Evolutionary conservation across 2,888 invertebrate genomes (phyloP).

Genomic region (Apotomis betuletana): DNA sequence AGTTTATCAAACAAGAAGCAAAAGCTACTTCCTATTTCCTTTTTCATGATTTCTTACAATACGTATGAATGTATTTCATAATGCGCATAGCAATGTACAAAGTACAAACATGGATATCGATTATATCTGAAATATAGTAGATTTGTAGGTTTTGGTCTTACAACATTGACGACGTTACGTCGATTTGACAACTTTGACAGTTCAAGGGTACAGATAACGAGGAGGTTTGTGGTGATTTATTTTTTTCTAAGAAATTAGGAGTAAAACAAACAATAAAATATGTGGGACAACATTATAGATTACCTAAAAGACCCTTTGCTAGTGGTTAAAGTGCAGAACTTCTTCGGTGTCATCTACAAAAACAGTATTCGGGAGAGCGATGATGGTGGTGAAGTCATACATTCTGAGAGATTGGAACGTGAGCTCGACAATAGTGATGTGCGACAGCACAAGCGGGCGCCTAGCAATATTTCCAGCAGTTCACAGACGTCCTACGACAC

Average conservation of each 20-base stretch:
- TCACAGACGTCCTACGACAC: slow-evolving; percentile 73
- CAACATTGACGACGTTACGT: slow-evolving; percentile 6
- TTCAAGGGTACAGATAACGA: slow-evolving; percentile 5
- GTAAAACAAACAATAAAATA: slow-evolving; percentile 46
- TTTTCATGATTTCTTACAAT: too few relatives aligned
- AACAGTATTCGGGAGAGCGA: slow-evolving; percentile 58
- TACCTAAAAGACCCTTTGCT: slow-evolving; percentile 89
- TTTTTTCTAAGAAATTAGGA: slow-evolving; percentile 13
- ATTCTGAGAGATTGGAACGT: slow-evolving; percentile 61
- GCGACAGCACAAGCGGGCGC: slow-evolving; percentile 68
- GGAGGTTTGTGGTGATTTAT: slow-evolving; percentile 2
- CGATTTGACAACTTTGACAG: slow-evolving; percentile 8
- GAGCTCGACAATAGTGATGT: slow-evolving; percentile 59
- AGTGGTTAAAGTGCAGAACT: slow-evolving; percentile 90
- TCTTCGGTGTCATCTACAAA: slow-evolving; percentile 88
- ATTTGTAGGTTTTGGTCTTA: neutral
- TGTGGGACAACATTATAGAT: slow-evolving; percentile 83
- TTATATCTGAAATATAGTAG: too few relatives aligned
- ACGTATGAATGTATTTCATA: too few relatives aligned
- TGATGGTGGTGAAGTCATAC: slow-evolving; percentile 57
- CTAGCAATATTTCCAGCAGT: slow-evolving; percentile 71
- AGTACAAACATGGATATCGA: too few relatives aligned
- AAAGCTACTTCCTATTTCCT: too few relatives aligned
- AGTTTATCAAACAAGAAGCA: too few relatives aligned
- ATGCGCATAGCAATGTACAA: too few relatives aligned